phyloP scores from a whole-genome alignment of 2,113 vertebrate species.

The Tinamus guttatus region DNA sequence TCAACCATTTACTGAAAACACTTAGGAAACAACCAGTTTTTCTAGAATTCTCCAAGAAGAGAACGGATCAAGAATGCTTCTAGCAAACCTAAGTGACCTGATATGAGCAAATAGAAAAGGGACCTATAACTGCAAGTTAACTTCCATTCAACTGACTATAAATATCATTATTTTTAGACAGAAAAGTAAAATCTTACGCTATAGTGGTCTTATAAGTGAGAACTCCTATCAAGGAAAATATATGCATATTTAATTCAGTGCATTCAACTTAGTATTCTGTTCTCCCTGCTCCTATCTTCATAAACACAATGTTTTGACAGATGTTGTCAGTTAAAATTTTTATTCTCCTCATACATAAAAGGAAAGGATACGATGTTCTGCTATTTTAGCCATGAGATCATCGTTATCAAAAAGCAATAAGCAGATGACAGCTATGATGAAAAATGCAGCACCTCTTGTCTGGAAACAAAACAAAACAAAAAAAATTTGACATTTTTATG shows the following conservation, averaged over 20 bases:
- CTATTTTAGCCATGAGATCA: constrained; percentile 99
- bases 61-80: neutral
- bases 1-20: neutral
- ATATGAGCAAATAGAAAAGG: neutral
- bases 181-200: neutral
- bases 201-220: neutral
- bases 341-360: neutral
- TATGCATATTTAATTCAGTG: neutral
- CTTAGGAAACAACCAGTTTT: neutral
- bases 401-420: constrained; percentile 98
- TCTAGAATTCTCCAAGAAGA: neutral
- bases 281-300: neutral
- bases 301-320: neutral
- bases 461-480: constrained; percentile 50
- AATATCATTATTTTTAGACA: neutral
- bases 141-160: neutral
- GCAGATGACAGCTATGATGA: constrained; percentile 96
- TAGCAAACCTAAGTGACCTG: neutral
- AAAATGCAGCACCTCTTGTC: constrained; percentile 96
- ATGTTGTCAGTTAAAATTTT: neutral
- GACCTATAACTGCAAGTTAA: neutral
- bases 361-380: constrained; percentile 98
- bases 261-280: neutral
- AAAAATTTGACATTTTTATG: neutral
- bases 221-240: neutral